Base-by-base conservation (phyloP, 2,113 vertebrate genomes). In the Pardalotus punctatus region DNA sequence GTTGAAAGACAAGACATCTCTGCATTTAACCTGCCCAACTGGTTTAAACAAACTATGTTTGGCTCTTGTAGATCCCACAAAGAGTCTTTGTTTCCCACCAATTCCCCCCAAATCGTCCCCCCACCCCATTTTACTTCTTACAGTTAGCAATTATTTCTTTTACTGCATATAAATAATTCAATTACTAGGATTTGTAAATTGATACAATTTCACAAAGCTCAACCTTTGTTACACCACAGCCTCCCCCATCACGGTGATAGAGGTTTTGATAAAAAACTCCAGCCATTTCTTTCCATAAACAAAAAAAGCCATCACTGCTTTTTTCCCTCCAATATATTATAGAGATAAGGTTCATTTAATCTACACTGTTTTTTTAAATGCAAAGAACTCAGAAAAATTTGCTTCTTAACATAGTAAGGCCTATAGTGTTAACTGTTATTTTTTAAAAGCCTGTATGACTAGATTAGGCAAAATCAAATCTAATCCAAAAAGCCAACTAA, bases 1-100 rank as follows among this genome's bases (percentile, higher is more conserved):
- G 27, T 61, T 65, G 62, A 82, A 88, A 91, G 62, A 74, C 93
- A 69, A 61, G 86, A 5, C n/a, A 81, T 84, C 62, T 93, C 93
- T 76, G 58, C 70, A 74, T 91, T 84, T 87, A 77, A 86, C 94
- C 56, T 88, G 90, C 38, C 18, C 36, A 81, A 88, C 94, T 90
- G 90, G 95, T 94, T 97, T 95, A 77, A 54, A 62, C 15, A 33
- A 74, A 76, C 17, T 58, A n/a, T 74, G n/a, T 71, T 91, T 85
- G 29, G 5, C 36, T 86, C 17, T 54, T 58, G 25, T 31, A 66
- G 24, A 56, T 47, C 4, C 11, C 48, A 96, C 96, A 97, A 94
- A 94, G 93, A 48, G 35, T 36, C 73, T 93, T 96, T 97, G 79
- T 97, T 61, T 61, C 12, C 48, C 60, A 64, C 10, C 20, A 17